A percentile compares a stretch with the other conserved stretches of the same genome.
Evolutionary conservation across 64 coral and sea anemone genomes (phyloP).

Genomic region (Montipora cactus): DNA sequence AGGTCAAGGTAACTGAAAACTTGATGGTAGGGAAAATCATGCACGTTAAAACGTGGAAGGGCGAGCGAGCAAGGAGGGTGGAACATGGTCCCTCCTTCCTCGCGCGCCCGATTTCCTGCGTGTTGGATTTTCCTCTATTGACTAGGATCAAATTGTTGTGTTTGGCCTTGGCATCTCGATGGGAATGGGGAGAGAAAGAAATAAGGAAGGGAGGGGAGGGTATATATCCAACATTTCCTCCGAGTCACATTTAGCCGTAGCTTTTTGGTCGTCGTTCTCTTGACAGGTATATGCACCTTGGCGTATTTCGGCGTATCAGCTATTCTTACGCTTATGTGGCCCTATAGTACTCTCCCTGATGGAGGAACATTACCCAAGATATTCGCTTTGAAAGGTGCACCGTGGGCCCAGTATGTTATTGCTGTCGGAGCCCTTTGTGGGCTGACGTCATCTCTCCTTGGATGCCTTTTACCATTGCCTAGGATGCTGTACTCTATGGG

Average conservation of each 20-base stretch:
- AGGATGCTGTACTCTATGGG: conserved; percentile 78
- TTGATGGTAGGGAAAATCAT: too few relatives aligned
- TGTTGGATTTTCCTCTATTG: too few relatives aligned
- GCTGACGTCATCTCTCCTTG: conserved; percentile 15
- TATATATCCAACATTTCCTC: too few relatives aligned
- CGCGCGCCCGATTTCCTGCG: too few relatives aligned
- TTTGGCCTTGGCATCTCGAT: too few relatives aligned
- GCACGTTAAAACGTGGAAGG: too few relatives aligned
- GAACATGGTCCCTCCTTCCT: too few relatives aligned
- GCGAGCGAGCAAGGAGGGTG: too few relatives aligned
- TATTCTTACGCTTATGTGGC: conserved; percentile 61
- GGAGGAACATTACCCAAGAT: conserved; percentile 62
- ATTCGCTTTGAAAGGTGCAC: conserved; percentile 35
- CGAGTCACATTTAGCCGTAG: neutral
- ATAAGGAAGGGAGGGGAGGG: too few relatives aligned
- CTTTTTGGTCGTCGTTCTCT: neutral
- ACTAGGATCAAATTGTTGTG: too few relatives aligned
- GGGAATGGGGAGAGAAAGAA: too few relatives aligned
- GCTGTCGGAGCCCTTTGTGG: conserved; percentile 59
- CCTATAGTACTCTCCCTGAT: conserved; percentile 42
- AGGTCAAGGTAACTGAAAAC: neutral
- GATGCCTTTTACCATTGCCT: neutral
- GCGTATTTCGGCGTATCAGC: conserved; percentile 62
- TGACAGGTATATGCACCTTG: neutral
- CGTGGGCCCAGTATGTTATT: conserved; percentile 62